These are phyloP conservation scores for Calephelis virginiensis DNA, from an alignment of 1,140 invertebrate species.

Conservation along the genomic window DNA sequence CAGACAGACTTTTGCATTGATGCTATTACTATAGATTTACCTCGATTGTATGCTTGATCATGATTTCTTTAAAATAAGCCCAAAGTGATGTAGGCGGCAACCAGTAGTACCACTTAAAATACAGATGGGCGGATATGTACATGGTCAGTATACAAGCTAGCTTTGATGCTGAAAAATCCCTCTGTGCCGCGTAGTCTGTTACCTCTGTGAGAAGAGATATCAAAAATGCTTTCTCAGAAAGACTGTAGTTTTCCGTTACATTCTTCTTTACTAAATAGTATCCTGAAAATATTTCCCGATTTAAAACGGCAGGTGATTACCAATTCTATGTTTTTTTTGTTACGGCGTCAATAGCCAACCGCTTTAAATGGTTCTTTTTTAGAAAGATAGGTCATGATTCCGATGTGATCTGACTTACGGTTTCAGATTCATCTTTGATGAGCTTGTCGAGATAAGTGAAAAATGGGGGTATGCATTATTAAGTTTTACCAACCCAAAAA, in stretches of 20 bases:
- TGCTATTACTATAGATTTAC: slow-evolving; percentile 32
- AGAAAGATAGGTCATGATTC: too few species aligned
- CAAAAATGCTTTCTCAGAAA: slow-evolving; percentile 57
- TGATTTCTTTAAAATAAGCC: slow-evolving; percentile 59
- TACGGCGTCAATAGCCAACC: too few species aligned
- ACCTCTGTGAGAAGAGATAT: slow-evolving; percentile 45
- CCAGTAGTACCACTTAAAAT: slow-evolving; percentile 68
- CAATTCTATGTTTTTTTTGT: too few species aligned
- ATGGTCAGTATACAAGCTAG: slow-evolving; percentile 52
- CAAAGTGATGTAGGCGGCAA: slow-evolving; percentile 45
- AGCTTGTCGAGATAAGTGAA: too few species aligned
- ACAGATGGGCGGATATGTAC: slow-evolving; percentile 51
- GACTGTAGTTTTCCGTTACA: slow-evolving; percentile 42
- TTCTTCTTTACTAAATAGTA: slow-evolving; percentile 51
- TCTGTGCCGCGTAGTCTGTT: slow-evolving; percentile 56
- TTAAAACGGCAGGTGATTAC: neutral
- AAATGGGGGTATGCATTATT: too few species aligned
- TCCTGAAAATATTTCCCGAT: slow-evolving; percentile 30
- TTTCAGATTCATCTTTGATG: too few species aligned
- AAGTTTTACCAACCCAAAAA: too few species aligned
- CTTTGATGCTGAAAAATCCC: slow-evolving; percentile 48
- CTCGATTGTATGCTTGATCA: slow-evolving; percentile 65
- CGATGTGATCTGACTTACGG: too few species aligned
- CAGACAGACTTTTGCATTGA: too few species aligned
- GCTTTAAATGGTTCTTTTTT: too few species aligned